phyloP scores from a whole-genome alignment of 2,797 vertebrate species.

The Lagocephalus sceleratus region DNA sequence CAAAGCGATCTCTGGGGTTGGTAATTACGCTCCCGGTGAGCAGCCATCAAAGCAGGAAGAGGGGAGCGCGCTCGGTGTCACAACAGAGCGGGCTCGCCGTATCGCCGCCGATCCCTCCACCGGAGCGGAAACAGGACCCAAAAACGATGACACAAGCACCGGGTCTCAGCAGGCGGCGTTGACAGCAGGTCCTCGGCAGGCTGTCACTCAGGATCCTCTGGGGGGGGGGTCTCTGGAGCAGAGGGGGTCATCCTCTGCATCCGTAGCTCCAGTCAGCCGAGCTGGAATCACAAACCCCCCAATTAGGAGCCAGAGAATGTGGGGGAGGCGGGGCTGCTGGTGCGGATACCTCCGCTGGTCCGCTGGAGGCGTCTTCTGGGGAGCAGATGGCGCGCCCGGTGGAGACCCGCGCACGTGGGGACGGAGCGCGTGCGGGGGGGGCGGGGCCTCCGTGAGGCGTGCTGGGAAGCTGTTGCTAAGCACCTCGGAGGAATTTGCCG shows the following conservation, averaged over 20 bases:
- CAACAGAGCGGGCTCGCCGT: slow-evolving; percentile 53
- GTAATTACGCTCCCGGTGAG: slow-evolving; percentile 69
- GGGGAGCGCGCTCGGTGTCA: slow-evolving; percentile 57
- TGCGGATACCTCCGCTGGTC: neutral
- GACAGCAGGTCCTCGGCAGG: slow-evolving; percentile 25
- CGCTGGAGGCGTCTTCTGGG: neutral
- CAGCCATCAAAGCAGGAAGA: slow-evolving; percentile 52
- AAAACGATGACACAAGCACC: slow-evolving; percentile 17
- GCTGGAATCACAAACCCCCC: too few species aligned
- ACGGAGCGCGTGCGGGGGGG: too few species aligned
- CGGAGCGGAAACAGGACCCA: slow-evolving; percentile 18
- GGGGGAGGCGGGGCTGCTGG: neutral
- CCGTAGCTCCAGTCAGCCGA: too few species aligned
- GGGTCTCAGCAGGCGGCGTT: slow-evolving; percentile 18
- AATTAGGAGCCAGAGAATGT: too few species aligned
- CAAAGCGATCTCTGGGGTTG: slow-evolving; percentile 28
- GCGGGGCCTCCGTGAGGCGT: slow-evolving; percentile 18
- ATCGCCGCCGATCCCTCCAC: slow-evolving; percentile 12
- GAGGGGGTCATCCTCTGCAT: too few species aligned
- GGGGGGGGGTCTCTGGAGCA: neutral
- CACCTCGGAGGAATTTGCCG: slow-evolving; percentile 1
- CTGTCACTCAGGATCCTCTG: too few species aligned
- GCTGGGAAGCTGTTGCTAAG: slow-evolving; percentile 46
- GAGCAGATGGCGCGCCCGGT: slow-evolving; percentile 56
- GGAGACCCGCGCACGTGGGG: slow-evolving; percentile 32